Evolutionary conservation across 2,888 invertebrate species (phyloP).

Genomic region (Polydesmus complanatus): DNA sequence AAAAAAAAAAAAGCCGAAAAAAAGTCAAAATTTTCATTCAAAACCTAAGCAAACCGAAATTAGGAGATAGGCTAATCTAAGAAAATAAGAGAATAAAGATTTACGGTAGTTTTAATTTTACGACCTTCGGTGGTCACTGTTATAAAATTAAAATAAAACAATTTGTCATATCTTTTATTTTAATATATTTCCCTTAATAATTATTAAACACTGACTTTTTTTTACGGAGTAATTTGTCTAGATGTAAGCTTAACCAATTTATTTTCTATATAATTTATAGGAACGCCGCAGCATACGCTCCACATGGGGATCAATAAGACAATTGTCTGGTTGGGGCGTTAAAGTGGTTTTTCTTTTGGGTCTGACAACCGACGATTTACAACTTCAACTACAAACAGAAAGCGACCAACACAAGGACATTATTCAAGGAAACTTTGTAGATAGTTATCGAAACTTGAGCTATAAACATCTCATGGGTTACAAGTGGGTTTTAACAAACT

Average conservation of each 20-base stretch:
- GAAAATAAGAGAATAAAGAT: no score
- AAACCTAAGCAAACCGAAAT: no score
- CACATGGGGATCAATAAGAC: conserved; percentile 5
- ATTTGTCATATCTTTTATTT: no score
- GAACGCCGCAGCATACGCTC: conserved; percentile 9
- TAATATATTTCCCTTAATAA: no score
- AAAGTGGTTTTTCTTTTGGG: conserved; percentile 56
- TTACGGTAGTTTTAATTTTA: no score
- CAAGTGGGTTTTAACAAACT: conserved; percentile 59
- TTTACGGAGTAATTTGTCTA: conserved; percentile 6
- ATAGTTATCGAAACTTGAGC: conserved; percentile 66
- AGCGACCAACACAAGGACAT: conserved; percentile 47
- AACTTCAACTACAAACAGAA: conserved; percentile 35
- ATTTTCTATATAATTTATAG: not conserved
- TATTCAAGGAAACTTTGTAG: conserved; percentile 59
- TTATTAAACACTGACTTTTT: not conserved
- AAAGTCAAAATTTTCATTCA: no score
- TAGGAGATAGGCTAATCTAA: no score
- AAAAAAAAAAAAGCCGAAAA: no score
- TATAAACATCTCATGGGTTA: conserved; percentile 71
- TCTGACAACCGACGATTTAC: conserved; percentile 30
- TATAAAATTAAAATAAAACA: no score
- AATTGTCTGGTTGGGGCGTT: conserved; percentile 30
- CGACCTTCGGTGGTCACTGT: no score
- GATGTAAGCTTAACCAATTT: conserved; percentile 24